These are phyloP conservation scores for Eonycteris spelaea DNA, from an alignment of 2,113 vertebrate species.

Conservation along the genomic window DNA sequence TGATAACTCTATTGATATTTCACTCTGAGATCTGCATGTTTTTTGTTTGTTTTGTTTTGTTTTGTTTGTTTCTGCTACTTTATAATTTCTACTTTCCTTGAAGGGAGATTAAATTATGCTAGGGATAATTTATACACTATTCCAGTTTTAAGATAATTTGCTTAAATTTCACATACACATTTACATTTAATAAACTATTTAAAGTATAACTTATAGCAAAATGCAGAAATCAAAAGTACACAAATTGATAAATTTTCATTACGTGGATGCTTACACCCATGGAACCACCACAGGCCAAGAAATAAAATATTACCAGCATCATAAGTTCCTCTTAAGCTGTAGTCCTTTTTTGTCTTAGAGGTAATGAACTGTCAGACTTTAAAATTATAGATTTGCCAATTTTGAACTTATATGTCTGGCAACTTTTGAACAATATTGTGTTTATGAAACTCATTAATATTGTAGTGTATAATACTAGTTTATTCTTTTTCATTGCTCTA, in stretches of 20 bases:
- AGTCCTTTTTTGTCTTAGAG: not conserved
- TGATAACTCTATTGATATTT: not conserved
- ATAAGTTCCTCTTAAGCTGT: not conserved
- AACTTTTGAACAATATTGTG: not conserved
- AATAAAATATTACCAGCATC: not conserved
- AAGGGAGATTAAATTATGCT: not conserved
- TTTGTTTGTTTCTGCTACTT: not conserved
- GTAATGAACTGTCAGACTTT: not conserved
- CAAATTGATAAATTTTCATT: not conserved
- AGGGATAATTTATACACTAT: not conserved
- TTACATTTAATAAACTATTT: not conserved
- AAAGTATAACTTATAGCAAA: not conserved
- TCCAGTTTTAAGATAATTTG: not conserved
- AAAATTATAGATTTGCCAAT: not conserved
- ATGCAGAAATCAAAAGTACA: not conserved
- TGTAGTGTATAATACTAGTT: not conserved
- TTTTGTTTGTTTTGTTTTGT: not conserved
- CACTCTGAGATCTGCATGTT: not conserved
- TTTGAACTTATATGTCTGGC: not conserved
- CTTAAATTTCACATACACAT: not conserved
- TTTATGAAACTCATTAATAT: not conserved
- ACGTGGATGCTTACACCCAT: not conserved
- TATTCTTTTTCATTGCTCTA: not conserved
- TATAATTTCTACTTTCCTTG: not conserved
- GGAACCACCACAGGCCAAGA: not conserved